These are phyloP conservation scores for Pluvialis apricaria DNA, from an alignment of 2,113 vertebrate genomes.

Conservation along the genomic window DNA sequence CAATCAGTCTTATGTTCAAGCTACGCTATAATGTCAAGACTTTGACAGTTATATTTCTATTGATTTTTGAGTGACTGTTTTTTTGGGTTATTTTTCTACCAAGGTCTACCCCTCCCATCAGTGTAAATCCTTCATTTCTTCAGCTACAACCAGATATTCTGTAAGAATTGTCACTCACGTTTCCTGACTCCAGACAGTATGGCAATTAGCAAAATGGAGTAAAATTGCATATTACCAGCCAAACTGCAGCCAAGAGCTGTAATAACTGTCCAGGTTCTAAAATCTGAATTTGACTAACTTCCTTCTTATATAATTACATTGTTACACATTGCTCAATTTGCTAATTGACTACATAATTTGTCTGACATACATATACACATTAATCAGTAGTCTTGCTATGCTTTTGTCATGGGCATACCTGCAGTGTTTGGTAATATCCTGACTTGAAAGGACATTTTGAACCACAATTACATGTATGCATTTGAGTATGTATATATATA, in stretches of 20 bases:
- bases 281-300: constrained; percentile 42
- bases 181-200: not conserved
- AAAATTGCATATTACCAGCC: not conserved
- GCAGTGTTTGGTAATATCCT: not conserved
- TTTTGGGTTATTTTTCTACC: not conserved
- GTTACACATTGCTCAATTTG: constrained; percentile 36
- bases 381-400: not conserved
- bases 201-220: constrained; percentile 38
- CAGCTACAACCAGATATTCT: not conserved
- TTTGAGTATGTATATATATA: not conserved
- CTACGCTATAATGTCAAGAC: not conserved
- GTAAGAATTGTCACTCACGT: not conserved
- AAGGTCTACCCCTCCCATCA: not conserved
- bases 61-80: not conserved
- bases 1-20: not conserved
- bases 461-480: not conserved
- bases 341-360: constrained; percentile 40
- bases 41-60: not conserved
- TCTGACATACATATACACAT: not conserved
- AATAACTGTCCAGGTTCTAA: constrained; percentile 12
- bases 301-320: constrained; percentile 39
- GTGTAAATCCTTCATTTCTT: constrained; percentile 35
- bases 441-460: not conserved
- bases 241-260: constrained; percentile 1
- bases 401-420: not conserved